Conservation (phyloP, 2,113 vertebrate species). For the Picathartes gymnocephalus region DNA sequence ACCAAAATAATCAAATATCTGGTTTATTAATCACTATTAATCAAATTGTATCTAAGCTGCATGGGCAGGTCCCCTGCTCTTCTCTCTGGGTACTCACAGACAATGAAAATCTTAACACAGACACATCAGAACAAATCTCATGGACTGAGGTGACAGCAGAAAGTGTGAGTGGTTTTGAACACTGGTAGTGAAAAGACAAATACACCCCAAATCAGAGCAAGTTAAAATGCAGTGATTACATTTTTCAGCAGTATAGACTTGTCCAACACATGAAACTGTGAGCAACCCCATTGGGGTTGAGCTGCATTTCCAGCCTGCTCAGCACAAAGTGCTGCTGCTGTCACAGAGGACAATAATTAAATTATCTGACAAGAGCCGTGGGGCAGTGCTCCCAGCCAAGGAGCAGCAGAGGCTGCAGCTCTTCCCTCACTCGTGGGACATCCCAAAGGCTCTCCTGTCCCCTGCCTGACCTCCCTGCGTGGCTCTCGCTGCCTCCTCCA, state of each 20-base stretch:
- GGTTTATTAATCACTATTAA: constrained; percentile 22
- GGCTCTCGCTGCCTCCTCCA: background rate
- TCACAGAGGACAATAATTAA: background rate
- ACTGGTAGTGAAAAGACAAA: background rate
- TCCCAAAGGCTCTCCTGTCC: background rate
- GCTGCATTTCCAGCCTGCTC: background rate
- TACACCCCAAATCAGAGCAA: background rate
- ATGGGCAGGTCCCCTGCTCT: rapidly evolving
- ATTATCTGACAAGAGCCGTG: background rate
- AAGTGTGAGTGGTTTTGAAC: background rate
- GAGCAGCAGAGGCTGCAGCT: background rate
- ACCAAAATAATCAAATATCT: constrained; percentile 22
- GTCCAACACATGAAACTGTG: background rate
- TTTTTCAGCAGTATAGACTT: background rate
- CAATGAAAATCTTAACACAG: background rate
- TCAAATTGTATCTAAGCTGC: background rate
- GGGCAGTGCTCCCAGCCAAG: background rate
- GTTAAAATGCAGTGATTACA: background rate
- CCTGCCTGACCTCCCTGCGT: background rate
- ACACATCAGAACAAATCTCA: background rate
- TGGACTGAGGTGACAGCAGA: background rate
- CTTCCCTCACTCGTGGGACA: rapidly evolving
- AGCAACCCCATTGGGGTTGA: background rate
- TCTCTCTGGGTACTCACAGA: background rate
- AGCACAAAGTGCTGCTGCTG: background rate